Evolutionary conservation across 1,140 invertebrate genomes (phyloP).

Genomic region (Heliothis virescens): DNA sequence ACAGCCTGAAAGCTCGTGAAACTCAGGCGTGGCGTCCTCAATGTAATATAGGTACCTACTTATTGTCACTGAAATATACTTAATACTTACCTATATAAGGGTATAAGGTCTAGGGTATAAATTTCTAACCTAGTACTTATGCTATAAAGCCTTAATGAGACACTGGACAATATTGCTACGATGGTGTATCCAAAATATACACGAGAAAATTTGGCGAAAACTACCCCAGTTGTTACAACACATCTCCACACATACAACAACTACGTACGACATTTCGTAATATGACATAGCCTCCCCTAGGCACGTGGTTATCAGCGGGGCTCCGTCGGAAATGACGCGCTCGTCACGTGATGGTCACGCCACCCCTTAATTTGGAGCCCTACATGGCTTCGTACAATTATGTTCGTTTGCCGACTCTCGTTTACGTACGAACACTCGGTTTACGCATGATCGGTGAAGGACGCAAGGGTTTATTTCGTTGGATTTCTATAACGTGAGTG

Average conservation of each 20-base stretch:
- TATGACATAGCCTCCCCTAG: no score
- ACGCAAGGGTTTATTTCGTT: background rate
- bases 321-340: slow-evolving; percentile 31
- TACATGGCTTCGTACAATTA: slow-evolving; percentile 53
- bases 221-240: no score
- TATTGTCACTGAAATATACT: background rate
- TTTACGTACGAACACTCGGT: slow-evolving; percentile 13
- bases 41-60: background rate
- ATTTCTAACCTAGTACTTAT: no score
- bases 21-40: background rate
- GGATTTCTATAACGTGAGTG: no score
- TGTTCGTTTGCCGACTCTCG: background rate
- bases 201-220: no score
- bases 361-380: slow-evolving; percentile 50
- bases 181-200: no score
- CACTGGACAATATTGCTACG: no score
- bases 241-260: no score
- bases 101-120: no score
- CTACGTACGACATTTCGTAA: no score
- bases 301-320: background rate
- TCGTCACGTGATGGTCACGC: slow-evolving; percentile 55
- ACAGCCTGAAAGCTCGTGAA: slow-evolving; percentile 4
- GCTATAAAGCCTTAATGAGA: no score
- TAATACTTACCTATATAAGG: background rate
- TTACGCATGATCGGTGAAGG: slow-evolving; percentile 24